Evolutionary conservation across 92 coral and sea anemone species (phyloP), one percentile per base, ranked within the genome.

Genomic region (Parazoanthus atlanticus): DNA sequence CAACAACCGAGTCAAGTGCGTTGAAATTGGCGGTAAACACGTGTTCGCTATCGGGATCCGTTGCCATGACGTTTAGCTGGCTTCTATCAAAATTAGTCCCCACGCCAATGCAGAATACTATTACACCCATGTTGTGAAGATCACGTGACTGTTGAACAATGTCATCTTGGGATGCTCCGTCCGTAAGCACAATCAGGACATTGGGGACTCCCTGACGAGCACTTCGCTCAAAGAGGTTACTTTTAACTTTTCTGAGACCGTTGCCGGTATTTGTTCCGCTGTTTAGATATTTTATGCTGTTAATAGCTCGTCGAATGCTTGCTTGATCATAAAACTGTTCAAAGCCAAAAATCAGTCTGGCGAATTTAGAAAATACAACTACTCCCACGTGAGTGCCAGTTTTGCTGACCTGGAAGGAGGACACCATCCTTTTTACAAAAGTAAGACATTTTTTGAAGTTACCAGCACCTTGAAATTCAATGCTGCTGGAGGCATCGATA

Each of bases 11-110:
- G 1, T 74, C 79, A 61, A 96, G 83, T 0, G 82, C 78, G 41
- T 89, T 77, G 90, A 96, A 96, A 32, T 84, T 85, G 34, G 88
- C 91, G 38, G 90, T 92, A 46, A 96, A 76, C 72, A 94, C 89
- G 85, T 96, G 97, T 47, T 90, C 88, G 16, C 88, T 81, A 54
- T 96, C 98, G 26, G 97, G 97, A 54, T 94, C 95, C 2, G 98
- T 94, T 17, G 98, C 98, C 84, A 96, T 94, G 13, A 79, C 89
- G 41, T 71, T 76, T 82, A 96, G 89, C 78, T 96, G 90, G 19
- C n/a, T 46, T 29, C 26, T 28, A 64, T 86, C 88, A 66, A 75
- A 83, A 5, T 61, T 31, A 52, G 33, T 28, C 6, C 98, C 98
- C 6, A 94, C 81, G 12, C 98, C 98, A 58, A 96, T 74, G 69